Evolutionary conservation across 2,797 vertebrate genomes (phyloP).

Genomic region (Menidia menidia): DNA sequence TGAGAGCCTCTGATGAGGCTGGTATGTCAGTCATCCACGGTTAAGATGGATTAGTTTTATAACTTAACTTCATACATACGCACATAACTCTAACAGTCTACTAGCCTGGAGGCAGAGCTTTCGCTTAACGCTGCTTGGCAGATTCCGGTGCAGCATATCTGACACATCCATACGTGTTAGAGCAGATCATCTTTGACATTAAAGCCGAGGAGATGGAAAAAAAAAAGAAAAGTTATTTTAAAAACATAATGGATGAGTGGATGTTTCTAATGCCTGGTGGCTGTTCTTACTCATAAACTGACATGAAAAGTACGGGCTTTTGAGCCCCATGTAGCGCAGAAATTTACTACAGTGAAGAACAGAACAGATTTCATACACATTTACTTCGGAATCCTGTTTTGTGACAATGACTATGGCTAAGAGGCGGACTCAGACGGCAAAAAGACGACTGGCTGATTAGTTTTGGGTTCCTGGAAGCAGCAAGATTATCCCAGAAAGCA

Average conservation of each 20-base stretch:
- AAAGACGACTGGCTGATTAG: conserved; percentile 78
- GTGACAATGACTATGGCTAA: conserved; percentile 54
- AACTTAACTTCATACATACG: conserved; percentile 48
- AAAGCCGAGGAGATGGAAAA: conserved; percentile 56
- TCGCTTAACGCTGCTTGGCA: conserved; percentile 32
- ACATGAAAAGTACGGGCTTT: conserved; percentile 26
- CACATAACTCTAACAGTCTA: conserved; percentile 27
- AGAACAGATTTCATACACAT: conserved; percentile 30
- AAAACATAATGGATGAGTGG: conserved; percentile 44
- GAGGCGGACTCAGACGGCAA: conserved; percentile 60
- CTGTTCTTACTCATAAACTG: conserved; percentile 32
- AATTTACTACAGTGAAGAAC: conserved; percentile 17
- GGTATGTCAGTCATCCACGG: conserved; percentile 52
- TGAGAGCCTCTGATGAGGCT: conserved; percentile 18
- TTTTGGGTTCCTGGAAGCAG: conserved; percentile 77
- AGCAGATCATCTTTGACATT: conserved; percentile 49
- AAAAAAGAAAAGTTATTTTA: conserved; percentile 74
- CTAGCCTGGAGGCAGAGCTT: conserved; percentile 33
- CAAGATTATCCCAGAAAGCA: conserved; percentile 74
- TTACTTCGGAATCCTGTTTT: conserved; percentile 40
- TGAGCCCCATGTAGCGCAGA: conserved; percentile 1
- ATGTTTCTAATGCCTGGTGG: conserved; percentile 9
- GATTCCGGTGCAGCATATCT: conserved; percentile 64
- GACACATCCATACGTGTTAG: conserved; percentile 56
- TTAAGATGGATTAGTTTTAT: conserved; percentile 28